Evolutionary conservation across 2,888 invertebrate species (phyloP).

Genomic region (Trachelus tabidus): DNA sequence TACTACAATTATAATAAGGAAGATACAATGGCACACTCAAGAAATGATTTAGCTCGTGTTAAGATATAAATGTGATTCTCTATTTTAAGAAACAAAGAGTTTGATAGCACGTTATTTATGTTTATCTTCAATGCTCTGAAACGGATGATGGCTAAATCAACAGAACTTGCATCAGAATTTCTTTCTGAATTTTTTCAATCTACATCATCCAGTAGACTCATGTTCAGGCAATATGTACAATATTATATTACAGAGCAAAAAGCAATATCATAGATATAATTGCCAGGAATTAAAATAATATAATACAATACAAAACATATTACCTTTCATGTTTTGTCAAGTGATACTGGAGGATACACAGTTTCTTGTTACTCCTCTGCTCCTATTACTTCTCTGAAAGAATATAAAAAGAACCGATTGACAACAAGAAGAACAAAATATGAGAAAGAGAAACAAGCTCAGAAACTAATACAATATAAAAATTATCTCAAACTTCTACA

Average conservation of each 20-base stretch:
- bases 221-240: background rate
- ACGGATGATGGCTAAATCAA: slow-evolving; percentile 35
- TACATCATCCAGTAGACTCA: background rate
- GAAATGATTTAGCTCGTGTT: background rate
- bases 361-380: background rate
- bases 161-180: slow-evolving; percentile 42
- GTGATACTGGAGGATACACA: background rate
- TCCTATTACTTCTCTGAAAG: background rate
- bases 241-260: background rate
- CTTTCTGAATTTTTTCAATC: slow-evolving; percentile 15
- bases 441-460: background rate
- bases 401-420: background rate
- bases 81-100: background rate
- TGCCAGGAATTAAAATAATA: background rate
- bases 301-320: background rate
- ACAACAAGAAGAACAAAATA: background rate
- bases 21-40: background rate
- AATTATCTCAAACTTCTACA: background rate
- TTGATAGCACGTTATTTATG: background rate
- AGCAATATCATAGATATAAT: background rate
- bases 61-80: background rate
- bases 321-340: background rate
- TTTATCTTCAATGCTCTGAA: background rate
- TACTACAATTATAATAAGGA: background rate
- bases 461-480: background rate